These are phyloP conservation scores for Nemopilema nomurai DNA, from an alignment of 30 jellyfish, hydroid and myxozoan species.

Conservation along the genomic window DNA sequence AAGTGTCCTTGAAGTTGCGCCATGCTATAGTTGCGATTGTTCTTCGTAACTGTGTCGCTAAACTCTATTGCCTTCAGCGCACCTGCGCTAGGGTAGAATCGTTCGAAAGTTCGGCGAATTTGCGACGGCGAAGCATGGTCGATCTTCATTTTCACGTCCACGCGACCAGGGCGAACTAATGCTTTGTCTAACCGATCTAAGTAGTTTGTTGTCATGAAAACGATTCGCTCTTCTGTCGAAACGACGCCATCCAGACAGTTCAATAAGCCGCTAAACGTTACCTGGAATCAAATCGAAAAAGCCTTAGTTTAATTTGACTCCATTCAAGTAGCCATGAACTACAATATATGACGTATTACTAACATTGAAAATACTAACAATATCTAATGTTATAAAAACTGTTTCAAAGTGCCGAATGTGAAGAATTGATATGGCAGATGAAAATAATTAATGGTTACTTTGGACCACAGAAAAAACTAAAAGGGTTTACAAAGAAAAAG, in stretches of 20 bases:
- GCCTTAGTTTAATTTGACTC: not conserved
- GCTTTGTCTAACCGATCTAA: conserved; percentile 95
- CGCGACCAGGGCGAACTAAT: conserved; percentile 97
- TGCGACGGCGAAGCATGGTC: conserved; percentile 88
- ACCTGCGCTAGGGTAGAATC: conserved; percentile 84
- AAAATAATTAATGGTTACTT: too few species aligned
- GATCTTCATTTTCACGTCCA: conserved; percentile 77
- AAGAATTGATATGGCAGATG: too few species aligned
- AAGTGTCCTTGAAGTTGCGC: conserved; percentile 97
- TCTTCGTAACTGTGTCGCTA: conserved; percentile 50
- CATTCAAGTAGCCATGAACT: not conserved
- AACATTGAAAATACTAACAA: too few species aligned
- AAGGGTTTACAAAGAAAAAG: too few species aligned
- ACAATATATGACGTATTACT: not conserved
- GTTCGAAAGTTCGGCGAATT: conserved; percentile 59
- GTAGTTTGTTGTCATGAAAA: conserved; percentile 97
- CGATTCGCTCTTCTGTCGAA: conserved; percentile 98
- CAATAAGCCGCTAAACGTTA: conserved; percentile 95
- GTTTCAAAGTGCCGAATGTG: too few species aligned
- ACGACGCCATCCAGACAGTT: conserved; percentile 99
- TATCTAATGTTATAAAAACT: too few species aligned
- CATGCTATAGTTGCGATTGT: conserved; percentile 70
- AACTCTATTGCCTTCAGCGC: conserved; percentile 48
- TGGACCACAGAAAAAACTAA: too few species aligned
- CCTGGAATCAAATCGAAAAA: conserved; percentile 56